A percentile compares a stretch with the other conserved stretches of the same genome.
Conservation (phyloP, 2,797 vertebrate genomes). For the Characodon lateralis region DNA sequence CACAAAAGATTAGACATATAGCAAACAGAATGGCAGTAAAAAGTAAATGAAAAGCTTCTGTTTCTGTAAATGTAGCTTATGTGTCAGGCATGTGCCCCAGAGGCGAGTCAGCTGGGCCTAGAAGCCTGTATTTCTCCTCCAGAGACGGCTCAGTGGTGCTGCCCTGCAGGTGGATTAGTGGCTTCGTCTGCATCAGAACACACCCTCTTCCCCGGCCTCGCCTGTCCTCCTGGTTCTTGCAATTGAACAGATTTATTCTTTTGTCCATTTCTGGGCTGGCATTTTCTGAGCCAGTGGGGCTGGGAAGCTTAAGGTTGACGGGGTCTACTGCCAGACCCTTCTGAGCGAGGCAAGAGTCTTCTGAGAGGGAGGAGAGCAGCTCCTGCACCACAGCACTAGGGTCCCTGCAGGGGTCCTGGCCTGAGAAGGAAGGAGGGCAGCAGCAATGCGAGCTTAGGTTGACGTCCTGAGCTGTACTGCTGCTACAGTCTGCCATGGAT, state of each 20-base stretch:
- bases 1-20: conserved; percentile 37
- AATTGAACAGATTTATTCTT: conserved; percentile 86
- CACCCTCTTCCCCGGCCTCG: conserved; percentile 70
- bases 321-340: conserved; percentile 87
- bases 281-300: conserved; percentile 78
- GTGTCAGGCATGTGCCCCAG: conserved; percentile 85
- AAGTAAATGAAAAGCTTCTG: conserved; percentile 37
- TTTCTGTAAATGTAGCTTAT: conserved; percentile 69
- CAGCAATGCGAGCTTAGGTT: conserved; percentile 65
- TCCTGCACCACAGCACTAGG: conserved; percentile 85
- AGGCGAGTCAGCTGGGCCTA: conserved; percentile 83
- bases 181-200: conserved; percentile 86
- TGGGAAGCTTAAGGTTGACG: conserved; percentile 86
- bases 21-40: conserved; percentile 54
- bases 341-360: conserved; percentile 86
- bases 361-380: conserved; percentile 89
- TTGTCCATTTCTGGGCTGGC: conserved; percentile 87
- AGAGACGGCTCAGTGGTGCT: conserved; percentile 64
- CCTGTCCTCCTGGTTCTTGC: conserved; percentile 86
- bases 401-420: conserved; percentile 62
- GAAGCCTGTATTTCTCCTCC: conserved; percentile 85
- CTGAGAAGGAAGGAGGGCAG: conserved; percentile 65
- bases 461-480: conserved; percentile 77
- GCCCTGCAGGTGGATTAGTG: conserved; percentile 86
- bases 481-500: conserved; percentile 86